These are phyloP conservation scores for Neopipo cinnamomea DNA, from an alignment of 2,113 vertebrate genomes.

Conservation along the genomic window DNA sequence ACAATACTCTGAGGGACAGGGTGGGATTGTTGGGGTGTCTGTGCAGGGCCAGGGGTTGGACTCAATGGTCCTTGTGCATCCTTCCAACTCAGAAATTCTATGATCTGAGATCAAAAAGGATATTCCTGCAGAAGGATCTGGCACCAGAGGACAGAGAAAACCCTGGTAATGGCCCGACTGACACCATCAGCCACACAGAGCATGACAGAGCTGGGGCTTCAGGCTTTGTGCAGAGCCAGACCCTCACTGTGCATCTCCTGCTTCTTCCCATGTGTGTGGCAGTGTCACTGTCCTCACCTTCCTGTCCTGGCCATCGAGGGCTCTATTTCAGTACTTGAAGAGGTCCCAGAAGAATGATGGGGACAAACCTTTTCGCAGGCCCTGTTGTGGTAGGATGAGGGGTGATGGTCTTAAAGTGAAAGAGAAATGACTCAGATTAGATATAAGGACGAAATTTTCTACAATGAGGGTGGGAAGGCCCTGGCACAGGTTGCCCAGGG, in stretches of 20 bases:
- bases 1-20: background rate
- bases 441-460: background rate
- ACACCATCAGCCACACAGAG: background rate
- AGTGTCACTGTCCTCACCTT: background rate
- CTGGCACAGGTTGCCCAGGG: background rate
- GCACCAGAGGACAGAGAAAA: background rate
- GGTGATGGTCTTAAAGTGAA: background rate
- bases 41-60: background rate
- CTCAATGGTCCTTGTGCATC: background rate
- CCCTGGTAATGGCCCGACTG: background rate
- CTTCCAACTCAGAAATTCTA: background rate
- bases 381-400: background rate
- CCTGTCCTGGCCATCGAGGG: background rate
- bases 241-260: background rate
- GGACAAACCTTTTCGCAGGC: background rate
- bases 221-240: background rate
- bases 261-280: background rate
- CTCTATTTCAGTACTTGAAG: background rate
- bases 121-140: background rate
- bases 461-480: background rate
- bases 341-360: background rate
- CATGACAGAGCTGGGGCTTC: background rate
- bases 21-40: background rate
- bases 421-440: background rate
- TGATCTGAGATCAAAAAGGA: background rate